Conservation (phyloP, 1,140 invertebrate genomes). For the Zeugodacus cucurbitae region DNA sequence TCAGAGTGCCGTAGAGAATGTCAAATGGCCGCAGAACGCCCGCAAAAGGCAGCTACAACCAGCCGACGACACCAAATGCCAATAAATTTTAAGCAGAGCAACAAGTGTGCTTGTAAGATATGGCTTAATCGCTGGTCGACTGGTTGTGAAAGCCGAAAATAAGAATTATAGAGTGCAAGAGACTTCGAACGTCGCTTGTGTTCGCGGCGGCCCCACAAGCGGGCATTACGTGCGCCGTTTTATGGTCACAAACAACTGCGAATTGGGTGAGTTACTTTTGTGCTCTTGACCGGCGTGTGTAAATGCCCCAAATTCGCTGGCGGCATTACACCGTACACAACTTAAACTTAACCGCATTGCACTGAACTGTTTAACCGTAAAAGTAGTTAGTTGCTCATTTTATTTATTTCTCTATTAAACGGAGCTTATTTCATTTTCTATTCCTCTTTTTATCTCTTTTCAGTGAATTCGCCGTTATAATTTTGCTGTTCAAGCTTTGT, state of each 20-base stretch:
- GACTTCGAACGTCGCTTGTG: neutral
- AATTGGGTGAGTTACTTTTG: constrained; percentile 37
- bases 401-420: neutral
- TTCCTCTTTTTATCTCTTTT: neutral
- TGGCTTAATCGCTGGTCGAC: constrained; percentile 5
- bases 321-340: constrained; percentile 1
- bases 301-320: constrained; percentile 9
- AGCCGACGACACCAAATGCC: constrained; percentile 26
- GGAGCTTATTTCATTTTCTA: neutral
- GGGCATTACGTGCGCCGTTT: neutral
- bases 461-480: neutral
- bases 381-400: neutral
- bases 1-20: neutral
- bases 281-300: neutral
- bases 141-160: constrained; percentile 36
- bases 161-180: neutral
- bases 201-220: neutral
- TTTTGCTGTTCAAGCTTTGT: neutral
- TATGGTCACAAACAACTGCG: constrained; percentile 30
- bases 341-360: neutral
- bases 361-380: constrained; percentile 24
- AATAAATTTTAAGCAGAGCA: neutral
- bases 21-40: constrained; percentile 2
- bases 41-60: constrained; percentile 13
- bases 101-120: neutral